Conservation (phyloP, 2,797 vertebrate species). For the Leptatherina wallacei region DNA sequence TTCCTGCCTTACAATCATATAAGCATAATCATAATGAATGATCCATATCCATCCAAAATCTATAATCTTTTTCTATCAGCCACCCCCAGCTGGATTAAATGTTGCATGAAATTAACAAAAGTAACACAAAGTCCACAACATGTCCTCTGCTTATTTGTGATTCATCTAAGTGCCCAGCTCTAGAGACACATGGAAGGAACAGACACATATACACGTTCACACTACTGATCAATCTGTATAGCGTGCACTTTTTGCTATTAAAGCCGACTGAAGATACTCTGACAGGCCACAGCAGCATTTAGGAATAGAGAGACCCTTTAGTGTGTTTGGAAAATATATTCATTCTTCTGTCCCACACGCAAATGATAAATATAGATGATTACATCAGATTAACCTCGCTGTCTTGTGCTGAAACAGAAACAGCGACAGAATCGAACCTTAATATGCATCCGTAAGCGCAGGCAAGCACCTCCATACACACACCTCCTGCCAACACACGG, state of each 20-base stretch:
- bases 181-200: constrained; percentile 12
- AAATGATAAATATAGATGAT: constrained; percentile 3
- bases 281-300: neutral
- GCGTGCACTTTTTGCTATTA: too few species aligned
- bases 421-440: constrained; percentile 9
- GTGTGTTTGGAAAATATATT: constrained; percentile 5
- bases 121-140: constrained; percentile 7
- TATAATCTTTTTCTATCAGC: constrained; percentile 12
- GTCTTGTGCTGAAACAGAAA: constrained; percentile 35
- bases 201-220: constrained; percentile 10
- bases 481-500: constrained; percentile 45
- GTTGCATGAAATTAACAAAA: constrained; percentile 41
- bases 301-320: neutral
- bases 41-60: constrained; percentile 6
- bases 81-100: constrained; percentile 16
- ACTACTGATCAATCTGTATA: constrained; percentile 29
- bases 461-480: constrained; percentile 12
- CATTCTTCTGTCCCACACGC: neutral
- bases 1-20: constrained; percentile 11
- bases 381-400: constrained; percentile 1
- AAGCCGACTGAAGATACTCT: constrained; percentile 15
- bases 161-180: constrained; percentile 7
- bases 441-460: constrained; percentile 21
- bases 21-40: constrained; percentile 21
- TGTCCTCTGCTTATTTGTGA: constrained; percentile 27